phyloP scores from a whole-genome alignment of 2,888 invertebrate genomes.

The Torymus aiolomorphi region DNA sequence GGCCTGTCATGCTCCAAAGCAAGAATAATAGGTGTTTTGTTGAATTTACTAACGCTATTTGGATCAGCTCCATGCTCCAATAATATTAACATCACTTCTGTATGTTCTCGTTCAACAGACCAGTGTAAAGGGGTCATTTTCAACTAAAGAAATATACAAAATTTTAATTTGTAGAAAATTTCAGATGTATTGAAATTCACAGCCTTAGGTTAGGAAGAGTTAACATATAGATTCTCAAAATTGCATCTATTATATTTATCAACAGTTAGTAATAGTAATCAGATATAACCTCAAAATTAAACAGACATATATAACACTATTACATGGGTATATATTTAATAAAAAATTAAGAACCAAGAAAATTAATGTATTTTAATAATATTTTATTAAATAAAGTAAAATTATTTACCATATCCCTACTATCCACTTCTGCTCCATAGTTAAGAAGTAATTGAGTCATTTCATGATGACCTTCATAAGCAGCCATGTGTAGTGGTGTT shows the following conservation, averaged over 20 bases:
- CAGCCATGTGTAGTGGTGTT: conserved; percentile 93
- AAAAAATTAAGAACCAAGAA: no score
- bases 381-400: background rate
- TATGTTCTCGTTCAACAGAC: conserved; percentile 91
- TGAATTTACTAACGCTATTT: conserved; percentile 83
- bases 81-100: conserved; percentile 82
- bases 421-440: conserved; percentile 84
- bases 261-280: no score
- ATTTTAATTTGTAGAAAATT: conserved; percentile 2
- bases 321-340: no score
- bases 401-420: conserved; percentile 84
- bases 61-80: conserved; percentile 86
- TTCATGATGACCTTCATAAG: conserved; percentile 87
- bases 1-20: conserved; percentile 82
- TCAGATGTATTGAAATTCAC: no score
- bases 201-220: no score
- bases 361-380: no score
- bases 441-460: conserved; percentile 84
- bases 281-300: no score
- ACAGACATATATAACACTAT: no score
- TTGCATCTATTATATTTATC: no score
- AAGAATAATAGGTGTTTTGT: conserved; percentile 82
- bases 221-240: no score
- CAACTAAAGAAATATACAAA: conserved; percentile 77
- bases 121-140: conserved; percentile 96